Conservation (phyloP, 2,113 vertebrate species). For the Sitta europaea region DNA sequence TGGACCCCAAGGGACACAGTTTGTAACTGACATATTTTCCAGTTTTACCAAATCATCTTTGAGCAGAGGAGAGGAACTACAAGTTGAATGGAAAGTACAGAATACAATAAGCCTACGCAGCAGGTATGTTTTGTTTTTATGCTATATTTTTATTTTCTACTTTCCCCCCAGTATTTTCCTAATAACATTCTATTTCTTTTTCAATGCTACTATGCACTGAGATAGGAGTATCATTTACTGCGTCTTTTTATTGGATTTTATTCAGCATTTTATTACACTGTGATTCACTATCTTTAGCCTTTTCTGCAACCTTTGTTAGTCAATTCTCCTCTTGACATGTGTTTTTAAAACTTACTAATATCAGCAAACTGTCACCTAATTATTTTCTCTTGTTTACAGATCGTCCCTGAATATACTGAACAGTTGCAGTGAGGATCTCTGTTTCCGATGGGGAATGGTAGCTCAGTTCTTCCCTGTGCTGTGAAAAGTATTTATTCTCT, state of each 20-base stretch:
- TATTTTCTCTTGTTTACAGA: not conserved
- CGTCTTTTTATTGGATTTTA: not conserved
- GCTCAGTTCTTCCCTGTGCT: not conserved
- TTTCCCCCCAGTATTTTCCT: not conserved
- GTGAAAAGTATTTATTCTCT: not conserved
- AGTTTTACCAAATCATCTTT: not conserved
- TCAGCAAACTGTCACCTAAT: not conserved
- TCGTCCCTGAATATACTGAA: not conserved
- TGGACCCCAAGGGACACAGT: accelerated
- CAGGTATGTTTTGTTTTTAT: too few species aligned
- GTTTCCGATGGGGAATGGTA: not conserved
- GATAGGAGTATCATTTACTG: not conserved
- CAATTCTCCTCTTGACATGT: not conserved
- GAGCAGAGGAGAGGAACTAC: not conserved
- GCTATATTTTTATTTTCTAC: not conserved
- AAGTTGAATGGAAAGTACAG: not conserved
- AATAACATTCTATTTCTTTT: not conserved
- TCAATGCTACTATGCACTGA: not conserved
- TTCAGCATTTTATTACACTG: not conserved
- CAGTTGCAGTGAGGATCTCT: not conserved
- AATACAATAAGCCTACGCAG: not conserved
- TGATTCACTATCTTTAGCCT: not conserved
- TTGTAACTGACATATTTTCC: accelerated
- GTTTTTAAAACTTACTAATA: not conserved
- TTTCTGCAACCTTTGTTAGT: not conserved